Evolutionary conservation across 2,888 invertebrate genomes (phyloP), one percentile per base, ranked within the genome.

Genomic region (Caenorhabditis sulstoni): DNA sequence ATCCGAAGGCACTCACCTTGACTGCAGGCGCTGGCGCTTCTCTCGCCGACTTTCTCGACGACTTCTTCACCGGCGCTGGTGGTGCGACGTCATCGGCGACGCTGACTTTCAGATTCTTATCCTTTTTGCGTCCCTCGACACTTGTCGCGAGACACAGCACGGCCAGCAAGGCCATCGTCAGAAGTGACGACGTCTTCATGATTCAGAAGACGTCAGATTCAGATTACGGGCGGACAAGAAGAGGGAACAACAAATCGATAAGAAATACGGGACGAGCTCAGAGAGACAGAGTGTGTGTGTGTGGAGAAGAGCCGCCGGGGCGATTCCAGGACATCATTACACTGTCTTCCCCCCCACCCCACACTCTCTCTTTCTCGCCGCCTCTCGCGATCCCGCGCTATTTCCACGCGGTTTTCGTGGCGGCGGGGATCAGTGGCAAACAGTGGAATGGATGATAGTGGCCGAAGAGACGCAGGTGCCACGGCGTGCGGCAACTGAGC

Each of bases 241-340:
- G 11, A n/a, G n/a, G 11, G 44, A 18, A 2, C 16, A 12, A 52
- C 45, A 20, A 44, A 67, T 55, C 61, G 52, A 68, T 64, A 29
- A 5, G 29, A 29, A 29, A 5, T n/a, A n/a, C n/a, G n/a, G n/a
- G n/a, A n/a, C n/a, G n/a, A n/a, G n/a, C n/a, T n/a, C n/a, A 3
- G 41, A 61, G 44, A 62, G 45, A 62, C 55, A 64, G 41, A n/a
- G 49, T 62, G 57, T 45, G 55, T 23, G 41, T 47, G 41, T 37
- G 49, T 45, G 45, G 52, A 35, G n/a, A 14, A 49, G 16, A n/a
- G 37, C 45, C n/a, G n/a, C n/a, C 55, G 57, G 68, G 76, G 68
- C 76, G 67, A 68, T 55, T 76, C 67, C 67, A 57, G 67, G 67
- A 67, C 67, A 67, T 68, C 67, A 76, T 77, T 77, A 77, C 77